Evolutionary conservation across 2,888 invertebrate genomes (phyloP).

Genomic region (Trilocha varians): DNA sequence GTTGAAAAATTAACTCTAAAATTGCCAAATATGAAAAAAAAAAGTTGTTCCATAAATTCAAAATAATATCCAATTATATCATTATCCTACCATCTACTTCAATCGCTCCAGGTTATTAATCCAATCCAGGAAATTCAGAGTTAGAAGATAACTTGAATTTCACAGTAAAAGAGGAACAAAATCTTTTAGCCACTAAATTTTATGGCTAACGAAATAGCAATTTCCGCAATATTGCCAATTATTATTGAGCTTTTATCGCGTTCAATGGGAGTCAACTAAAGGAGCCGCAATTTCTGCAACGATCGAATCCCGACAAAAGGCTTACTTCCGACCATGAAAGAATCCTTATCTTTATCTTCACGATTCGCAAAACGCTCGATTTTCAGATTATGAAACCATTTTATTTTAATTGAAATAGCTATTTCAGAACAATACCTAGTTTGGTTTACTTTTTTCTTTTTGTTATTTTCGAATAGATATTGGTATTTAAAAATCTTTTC

Average conservation of each 20-base stretch:
- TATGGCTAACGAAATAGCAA: background rate
- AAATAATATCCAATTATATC: no score
- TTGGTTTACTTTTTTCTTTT: no score
- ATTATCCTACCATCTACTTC: no score
- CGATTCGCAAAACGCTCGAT: background rate
- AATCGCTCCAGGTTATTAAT: no score
- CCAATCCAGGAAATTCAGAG: no score
- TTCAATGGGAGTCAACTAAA: background rate
- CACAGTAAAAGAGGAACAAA: background rate
- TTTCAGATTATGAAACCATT: background rate
- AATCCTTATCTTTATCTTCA: background rate
- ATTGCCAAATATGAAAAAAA: no score
- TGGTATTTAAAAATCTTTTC: no score
- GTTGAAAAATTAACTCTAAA: no score
- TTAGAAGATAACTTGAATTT: no score
- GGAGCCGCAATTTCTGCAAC: background rate
- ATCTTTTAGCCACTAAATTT: background rate
- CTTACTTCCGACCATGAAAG: background rate
- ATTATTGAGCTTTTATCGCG: background rate
- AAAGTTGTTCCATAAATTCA: no score
- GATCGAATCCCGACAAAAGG: background rate
- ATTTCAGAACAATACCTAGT: no score
- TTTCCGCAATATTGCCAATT: background rate
- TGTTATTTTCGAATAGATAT: no score
- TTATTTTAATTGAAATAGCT: background rate